Percentiles rank a stretch among this genome's conserved stretches.
phyloP scores from a whole-genome alignment of 2,113 vertebrate genomes.

The Corythaeola cristata region DNA sequence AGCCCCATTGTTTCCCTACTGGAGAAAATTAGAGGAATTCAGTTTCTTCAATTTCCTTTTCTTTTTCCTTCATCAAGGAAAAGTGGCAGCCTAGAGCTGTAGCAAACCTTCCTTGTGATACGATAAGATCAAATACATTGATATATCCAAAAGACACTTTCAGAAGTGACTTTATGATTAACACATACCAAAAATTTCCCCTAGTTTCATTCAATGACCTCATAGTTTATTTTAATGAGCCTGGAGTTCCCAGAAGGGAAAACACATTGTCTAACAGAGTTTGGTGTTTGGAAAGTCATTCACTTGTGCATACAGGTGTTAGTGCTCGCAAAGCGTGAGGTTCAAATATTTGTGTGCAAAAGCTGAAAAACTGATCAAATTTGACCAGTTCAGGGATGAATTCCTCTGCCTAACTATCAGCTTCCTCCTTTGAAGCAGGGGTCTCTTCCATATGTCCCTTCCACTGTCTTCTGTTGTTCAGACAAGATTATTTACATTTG shows the following conservation, averaged over 20 bases:
- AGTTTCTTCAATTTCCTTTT: neutral
- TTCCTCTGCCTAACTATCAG: neutral
- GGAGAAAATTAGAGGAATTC: neutral
- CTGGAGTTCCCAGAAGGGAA: neutral
- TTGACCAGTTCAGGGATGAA: neutral
- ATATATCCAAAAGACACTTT: neutral
- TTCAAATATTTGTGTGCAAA: neutral
- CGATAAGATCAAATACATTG: neutral
- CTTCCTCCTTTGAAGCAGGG: neutral
- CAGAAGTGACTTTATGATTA: neutral
- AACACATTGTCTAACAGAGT: neutral
- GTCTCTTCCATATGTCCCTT: neutral
- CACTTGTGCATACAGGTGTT: neutral
- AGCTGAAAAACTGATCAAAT: neutral
- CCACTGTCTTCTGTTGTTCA: neutral
- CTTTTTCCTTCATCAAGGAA: neutral
- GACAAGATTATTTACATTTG: conserved; percentile 7
- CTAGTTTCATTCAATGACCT: neutral
- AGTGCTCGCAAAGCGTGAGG: fast-evolving
- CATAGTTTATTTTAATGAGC: neutral
- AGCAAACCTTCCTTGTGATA: neutral
- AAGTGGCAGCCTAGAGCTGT: neutral
- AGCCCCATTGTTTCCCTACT: neutral
- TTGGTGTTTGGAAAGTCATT: neutral
- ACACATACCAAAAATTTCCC: neutral